phyloP scores from a whole-genome alignment of 2,888 invertebrate species.

The Rhagophthalmus giganteus region DNA sequence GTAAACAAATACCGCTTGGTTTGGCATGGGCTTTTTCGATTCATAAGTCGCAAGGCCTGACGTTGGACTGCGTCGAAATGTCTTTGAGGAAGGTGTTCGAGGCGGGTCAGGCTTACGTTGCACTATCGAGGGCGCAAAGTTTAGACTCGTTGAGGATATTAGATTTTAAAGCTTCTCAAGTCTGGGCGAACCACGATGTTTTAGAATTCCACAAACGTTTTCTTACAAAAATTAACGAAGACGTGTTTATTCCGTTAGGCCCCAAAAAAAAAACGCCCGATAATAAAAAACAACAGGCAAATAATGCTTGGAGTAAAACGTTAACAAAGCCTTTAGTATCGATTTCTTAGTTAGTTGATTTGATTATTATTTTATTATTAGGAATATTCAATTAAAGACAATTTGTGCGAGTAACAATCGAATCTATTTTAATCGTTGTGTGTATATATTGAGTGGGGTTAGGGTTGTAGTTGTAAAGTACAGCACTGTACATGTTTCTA shows the following conservation, averaged over 20 bases:
- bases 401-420: neutral
- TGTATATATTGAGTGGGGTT: too few species aligned
- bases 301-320: conserved; percentile 5
- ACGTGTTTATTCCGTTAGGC: conserved; percentile 67
- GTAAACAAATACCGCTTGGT: conserved; percentile 75
- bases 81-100: conserved; percentile 89
- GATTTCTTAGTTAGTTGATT: conserved; percentile 18
- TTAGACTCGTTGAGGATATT: conserved; percentile 81
- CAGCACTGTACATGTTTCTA: too few species aligned
- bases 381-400: too few species aligned
- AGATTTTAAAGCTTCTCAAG: conserved; percentile 83
- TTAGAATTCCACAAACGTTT: conserved; percentile 79
- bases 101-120: conserved; percentile 95
- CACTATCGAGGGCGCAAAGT: conserved; percentile 88
- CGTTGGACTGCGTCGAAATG: conserved; percentile 95
- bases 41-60: conserved; percentile 94
- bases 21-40: conserved; percentile 98
- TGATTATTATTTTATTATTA: too few species aligned
- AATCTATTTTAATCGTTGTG: neutral
- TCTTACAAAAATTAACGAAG: conserved; percentile 65
- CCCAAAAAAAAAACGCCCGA: conserved; percentile 14
- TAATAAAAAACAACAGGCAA: conserved; percentile 40
- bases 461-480: too few species aligned
- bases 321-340: conserved; percentile 20
- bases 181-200: conserved; percentile 86